phyloP scores from a whole-genome alignment of 2,113 vertebrate species.

The Ceyx margarethae region DNA sequence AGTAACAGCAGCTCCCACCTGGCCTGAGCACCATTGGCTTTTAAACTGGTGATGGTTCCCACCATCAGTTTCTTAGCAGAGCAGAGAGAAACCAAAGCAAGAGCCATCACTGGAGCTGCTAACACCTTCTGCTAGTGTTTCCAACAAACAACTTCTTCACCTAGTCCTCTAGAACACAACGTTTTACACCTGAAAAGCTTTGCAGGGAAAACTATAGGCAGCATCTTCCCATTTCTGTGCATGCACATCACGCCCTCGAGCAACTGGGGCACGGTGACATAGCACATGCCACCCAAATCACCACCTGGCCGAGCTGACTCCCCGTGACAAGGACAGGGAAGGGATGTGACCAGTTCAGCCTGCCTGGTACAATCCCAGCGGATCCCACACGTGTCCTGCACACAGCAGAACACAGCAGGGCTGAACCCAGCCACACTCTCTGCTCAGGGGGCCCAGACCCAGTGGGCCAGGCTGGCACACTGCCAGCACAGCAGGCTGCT shows the following conservation, averaged over 20 bases:
- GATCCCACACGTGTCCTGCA: neutral
- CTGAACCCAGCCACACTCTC: neutral
- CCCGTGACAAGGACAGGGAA: neutral
- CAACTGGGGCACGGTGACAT: rapidly evolving
- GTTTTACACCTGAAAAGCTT: neutral
- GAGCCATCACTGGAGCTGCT: neutral
- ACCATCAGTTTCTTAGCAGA: neutral
- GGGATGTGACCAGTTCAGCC: neutral
- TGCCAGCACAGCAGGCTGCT: neutral
- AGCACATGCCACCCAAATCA: neutral
- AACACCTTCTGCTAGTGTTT: neutral
- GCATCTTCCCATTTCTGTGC: neutral
- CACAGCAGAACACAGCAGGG: neutral
- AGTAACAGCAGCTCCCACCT: neutral
- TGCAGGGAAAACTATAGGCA: neutral
- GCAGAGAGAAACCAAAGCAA: neutral
- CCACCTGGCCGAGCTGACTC: rapidly evolving
- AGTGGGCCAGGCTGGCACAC: neutral
- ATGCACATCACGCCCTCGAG: neutral
- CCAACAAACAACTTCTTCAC: neutral
- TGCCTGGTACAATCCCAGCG: neutral
- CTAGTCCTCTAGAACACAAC: neutral
- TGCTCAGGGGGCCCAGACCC: neutral
- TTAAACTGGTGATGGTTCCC: neutral
- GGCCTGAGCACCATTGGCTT: neutral